phyloP scores from a whole-genome alignment of 1,140 invertebrate species.

The Conus betulinus region DNA sequence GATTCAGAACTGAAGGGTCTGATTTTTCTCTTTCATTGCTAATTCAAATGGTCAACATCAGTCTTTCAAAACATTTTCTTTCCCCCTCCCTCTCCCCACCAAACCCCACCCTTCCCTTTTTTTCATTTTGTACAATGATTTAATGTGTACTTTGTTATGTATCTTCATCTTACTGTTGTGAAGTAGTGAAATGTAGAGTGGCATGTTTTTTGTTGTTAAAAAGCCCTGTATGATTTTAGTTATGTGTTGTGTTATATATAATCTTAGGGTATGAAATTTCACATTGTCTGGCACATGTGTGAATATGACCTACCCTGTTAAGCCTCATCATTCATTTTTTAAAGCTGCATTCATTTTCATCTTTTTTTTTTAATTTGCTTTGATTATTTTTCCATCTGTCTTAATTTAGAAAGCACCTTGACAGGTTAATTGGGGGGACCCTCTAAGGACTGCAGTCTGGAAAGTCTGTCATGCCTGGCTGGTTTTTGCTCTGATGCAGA shows the following conservation, averaged over 20 bases:
- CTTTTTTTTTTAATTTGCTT: too few relatives aligned
- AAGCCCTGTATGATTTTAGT: neutral
- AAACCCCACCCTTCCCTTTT: neutral
- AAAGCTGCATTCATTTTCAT: too few relatives aligned
- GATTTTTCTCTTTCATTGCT: neutral
- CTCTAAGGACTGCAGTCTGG: too few relatives aligned
- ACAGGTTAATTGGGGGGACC: too few relatives aligned
- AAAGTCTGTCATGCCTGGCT: too few relatives aligned
- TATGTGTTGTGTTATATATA: constrained; percentile 3
- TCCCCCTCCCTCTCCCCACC: too few relatives aligned
- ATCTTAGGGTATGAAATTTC: neutral
- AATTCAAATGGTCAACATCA: neutral
- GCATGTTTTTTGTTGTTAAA: constrained; percentile 6
- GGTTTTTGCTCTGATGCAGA: too few relatives aligned
- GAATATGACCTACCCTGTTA: neutral
- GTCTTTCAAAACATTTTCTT: neutral
- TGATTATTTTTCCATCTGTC: too few relatives aligned
- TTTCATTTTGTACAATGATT: neutral
- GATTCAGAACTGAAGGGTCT: neutral
- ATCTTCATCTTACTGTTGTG: constrained; percentile 5
- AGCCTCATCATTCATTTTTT: too few relatives aligned
- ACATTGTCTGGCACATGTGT: neutral
- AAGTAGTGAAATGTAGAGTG: neutral
- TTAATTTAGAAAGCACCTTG: too few relatives aligned
- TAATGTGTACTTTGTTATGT: too few relatives aligned